phyloP scores from a whole-genome alignment of 2,797 vertebrate genomes.

The Acipenser ruthenus region DNA sequence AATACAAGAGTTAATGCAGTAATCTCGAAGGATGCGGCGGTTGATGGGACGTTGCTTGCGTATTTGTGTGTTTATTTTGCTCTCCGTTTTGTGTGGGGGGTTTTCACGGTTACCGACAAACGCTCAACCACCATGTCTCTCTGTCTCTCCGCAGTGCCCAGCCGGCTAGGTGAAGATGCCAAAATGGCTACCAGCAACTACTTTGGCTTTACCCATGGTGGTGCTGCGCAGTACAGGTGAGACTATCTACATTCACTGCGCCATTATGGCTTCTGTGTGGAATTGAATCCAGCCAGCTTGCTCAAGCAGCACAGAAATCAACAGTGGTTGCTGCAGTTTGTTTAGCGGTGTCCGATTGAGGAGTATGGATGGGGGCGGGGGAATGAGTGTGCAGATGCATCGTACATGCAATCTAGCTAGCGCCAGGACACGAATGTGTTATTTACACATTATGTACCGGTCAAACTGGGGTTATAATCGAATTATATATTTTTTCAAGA shows the following conservation, averaged over 20 bases:
- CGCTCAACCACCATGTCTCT: slow-evolving; percentile 38
- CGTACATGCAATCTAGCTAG: too few relatives aligned
- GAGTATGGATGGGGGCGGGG: too few relatives aligned
- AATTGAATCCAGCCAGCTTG: too few relatives aligned
- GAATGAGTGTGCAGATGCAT: too few relatives aligned
- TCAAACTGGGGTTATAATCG: too few relatives aligned
- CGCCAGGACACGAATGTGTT: too few relatives aligned
- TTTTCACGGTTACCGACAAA: slow-evolving; percentile 31
- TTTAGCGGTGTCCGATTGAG: too few relatives aligned
- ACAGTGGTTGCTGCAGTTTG: too few relatives aligned
- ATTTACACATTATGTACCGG: too few relatives aligned
- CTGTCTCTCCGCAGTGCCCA: slow-evolving; percentile 78
- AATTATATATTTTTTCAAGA: too few relatives aligned
- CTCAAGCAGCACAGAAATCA: too few relatives aligned
- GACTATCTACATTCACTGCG: slow-evolving; percentile 13
- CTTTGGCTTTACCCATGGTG: slow-evolving; percentile 95
- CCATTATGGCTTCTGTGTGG: too few relatives aligned
- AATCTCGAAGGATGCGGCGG: not conserved
- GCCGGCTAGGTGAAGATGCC: slow-evolving; percentile 99
- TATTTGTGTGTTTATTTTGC: slow-evolving; percentile 11
- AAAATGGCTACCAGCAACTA: slow-evolving; percentile 99
- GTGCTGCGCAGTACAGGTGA: slow-evolving; percentile 93
- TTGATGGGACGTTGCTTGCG: not conserved
- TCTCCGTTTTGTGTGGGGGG: slow-evolving; percentile 17
- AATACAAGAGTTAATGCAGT: not conserved